Conservation (phyloP, 2,797 vertebrate genomes). For the Pseudochromis fuscus region DNA sequence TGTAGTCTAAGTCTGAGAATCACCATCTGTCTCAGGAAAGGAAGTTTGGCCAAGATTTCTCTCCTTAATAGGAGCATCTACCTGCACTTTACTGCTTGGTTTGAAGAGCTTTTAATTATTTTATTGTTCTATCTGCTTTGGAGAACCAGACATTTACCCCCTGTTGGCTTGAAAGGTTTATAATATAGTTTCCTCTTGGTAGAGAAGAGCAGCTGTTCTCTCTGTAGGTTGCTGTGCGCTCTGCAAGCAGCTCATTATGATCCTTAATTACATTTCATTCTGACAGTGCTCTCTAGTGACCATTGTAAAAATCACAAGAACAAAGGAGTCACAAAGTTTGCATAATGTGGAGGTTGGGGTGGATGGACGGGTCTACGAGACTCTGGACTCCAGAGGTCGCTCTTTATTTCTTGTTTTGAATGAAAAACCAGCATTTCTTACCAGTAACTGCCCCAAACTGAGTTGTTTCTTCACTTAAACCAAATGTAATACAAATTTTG, state of each 20-base stretch:
- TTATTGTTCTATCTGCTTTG: neutral
- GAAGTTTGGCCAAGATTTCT: constrained; percentile 12
- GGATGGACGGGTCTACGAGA: neutral
- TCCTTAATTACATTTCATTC: neutral
- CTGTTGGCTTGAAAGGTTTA: neutral
- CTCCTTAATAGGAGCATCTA: neutral
- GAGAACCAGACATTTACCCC: neutral
- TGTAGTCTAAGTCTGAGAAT: constrained; percentile 25
- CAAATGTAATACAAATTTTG: too few relatives aligned
- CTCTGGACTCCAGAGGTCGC: neutral
- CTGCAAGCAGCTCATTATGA: neutral
- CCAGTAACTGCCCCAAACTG: too few relatives aligned
- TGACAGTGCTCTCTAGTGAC: neutral
- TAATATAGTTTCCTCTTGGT: neutral
- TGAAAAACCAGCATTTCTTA: neutral
- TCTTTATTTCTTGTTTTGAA: neutral
- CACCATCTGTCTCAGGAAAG: constrained; percentile 39
- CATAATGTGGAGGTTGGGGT: neutral
- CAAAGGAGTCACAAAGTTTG: neutral
- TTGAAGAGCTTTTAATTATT: neutral
- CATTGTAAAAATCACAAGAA: neutral
- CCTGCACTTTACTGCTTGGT: constrained; percentile 9
- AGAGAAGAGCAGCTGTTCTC: neutral
- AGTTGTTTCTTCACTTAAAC: too few relatives aligned
- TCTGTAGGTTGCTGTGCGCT: neutral